phyloP scores from a whole-genome alignment of 2,888 invertebrate species.

The Papilio gigon region DNA sequence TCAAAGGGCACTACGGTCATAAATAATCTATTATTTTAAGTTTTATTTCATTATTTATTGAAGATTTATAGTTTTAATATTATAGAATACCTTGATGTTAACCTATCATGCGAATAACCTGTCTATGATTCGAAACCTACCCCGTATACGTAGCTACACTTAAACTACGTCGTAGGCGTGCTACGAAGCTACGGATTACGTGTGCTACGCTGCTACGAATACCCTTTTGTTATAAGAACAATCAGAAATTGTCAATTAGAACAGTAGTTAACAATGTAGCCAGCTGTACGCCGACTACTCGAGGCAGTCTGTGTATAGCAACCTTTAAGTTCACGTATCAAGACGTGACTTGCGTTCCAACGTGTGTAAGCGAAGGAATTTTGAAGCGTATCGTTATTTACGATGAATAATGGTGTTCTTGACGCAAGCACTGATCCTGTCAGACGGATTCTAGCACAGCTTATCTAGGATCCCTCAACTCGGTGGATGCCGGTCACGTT shows the following conservation, averaged over 20 bases:
- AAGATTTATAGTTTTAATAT: neutral
- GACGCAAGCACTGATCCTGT: conserved; percentile 1
- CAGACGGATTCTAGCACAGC: neutral
- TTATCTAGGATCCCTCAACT: neutral
- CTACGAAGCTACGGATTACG: neutral
- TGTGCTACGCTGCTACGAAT: neutral
- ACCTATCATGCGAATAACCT: neutral
- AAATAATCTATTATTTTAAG: conserved; percentile 27
- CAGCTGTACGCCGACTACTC: neutral
- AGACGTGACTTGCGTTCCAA: conserved; percentile 17
- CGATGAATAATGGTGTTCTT: conserved; percentile 3
- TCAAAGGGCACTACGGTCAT: conserved; percentile 30
- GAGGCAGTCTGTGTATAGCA: neutral
- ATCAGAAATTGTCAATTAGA: neutral
- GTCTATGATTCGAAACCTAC: no score
- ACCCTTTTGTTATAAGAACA: neutral
- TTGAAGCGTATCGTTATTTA: conserved; percentile 15
- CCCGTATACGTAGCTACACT: neutral
- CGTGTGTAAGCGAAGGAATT: neutral
- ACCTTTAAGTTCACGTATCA: neutral
- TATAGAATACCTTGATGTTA: neutral
- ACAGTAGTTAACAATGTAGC: neutral
- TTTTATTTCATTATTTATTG: neutral
- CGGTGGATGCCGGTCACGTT: neutral
- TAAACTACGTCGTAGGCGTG: neutral